phyloP scores from a whole-genome alignment of 2,888 invertebrate species.

The Agriotes lineatus region DNA sequence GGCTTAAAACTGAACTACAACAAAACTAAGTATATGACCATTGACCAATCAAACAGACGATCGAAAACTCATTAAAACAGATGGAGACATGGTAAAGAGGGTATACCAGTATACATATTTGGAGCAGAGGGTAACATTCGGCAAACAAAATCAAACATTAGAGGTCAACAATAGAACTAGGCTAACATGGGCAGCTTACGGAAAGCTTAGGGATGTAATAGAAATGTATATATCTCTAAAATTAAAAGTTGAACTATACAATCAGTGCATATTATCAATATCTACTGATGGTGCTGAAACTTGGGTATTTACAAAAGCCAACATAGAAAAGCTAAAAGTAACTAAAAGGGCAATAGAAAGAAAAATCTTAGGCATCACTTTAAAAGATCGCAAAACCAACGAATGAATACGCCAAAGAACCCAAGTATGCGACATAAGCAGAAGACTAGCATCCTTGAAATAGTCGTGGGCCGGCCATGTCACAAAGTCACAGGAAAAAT shows the following conservation, averaged over 20 bases:
- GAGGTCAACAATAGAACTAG: too few relatives aligned
- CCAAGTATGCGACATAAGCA: background rate
- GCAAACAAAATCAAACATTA: background rate
- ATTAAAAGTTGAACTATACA: too few relatives aligned
- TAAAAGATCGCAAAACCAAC: background rate
- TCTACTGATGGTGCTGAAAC: background rate
- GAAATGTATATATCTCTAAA: too few relatives aligned
- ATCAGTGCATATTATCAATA: too few relatives aligned
- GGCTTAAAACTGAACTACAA: background rate
- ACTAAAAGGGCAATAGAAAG: background rate
- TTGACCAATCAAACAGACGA: background rate
- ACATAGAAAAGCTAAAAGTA: background rate
- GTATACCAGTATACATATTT: background rate
- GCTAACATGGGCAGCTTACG: too few relatives aligned
- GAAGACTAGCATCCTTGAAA: background rate
- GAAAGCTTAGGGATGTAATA: too few relatives aligned
- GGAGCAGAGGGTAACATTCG: background rate
- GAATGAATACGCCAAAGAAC: background rate
- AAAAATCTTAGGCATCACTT: background rate
- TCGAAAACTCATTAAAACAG: too few relatives aligned
- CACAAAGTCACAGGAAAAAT: background rate
- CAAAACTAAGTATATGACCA: background rate
- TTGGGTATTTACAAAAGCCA: background rate
- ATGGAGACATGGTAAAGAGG: too few relatives aligned
- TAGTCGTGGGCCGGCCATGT: background rate